Percentiles rank a stretch among this genome's conserved stretches.
phyloP scores from a whole-genome alignment of 2,113 vertebrate genomes.

The Apodemus speciosus region DNA sequence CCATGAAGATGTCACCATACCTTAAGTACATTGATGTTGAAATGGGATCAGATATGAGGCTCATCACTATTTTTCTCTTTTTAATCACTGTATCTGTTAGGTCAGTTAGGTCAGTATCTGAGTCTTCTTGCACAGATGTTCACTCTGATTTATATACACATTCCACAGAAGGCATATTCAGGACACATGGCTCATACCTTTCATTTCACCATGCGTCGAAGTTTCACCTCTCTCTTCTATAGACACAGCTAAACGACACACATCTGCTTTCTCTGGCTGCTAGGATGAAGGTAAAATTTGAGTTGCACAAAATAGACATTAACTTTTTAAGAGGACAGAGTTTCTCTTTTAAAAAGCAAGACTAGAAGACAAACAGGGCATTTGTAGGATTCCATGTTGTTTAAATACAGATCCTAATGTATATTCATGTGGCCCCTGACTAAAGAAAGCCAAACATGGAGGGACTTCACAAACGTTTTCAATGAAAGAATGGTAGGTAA shows the following conservation, averaged over 20 bases:
- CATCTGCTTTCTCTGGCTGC: background rate
- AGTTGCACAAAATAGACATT: background rate
- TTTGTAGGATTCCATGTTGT: background rate
- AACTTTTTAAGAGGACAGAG: background rate
- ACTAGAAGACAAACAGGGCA: background rate
- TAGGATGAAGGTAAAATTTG: background rate
- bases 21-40: background rate
- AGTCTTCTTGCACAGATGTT: background rate
- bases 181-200: background rate
- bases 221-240: background rate
- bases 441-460: background rate
- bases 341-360: background rate
- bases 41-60: background rate
- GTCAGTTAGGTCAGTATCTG: background rate
- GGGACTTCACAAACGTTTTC: background rate
- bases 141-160: background rate
- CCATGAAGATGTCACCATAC: background rate
- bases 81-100: background rate
- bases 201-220: background rate
- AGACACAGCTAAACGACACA: background rate
- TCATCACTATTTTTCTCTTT: background rate
- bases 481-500: background rate
- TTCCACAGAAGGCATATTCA: background rate
- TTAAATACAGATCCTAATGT: background rate
- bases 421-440: background rate